These are phyloP conservation scores for Drosophila nikananu DNA, from an alignment of 1,140 invertebrate genomes.

Conservation along the genomic window DNA sequence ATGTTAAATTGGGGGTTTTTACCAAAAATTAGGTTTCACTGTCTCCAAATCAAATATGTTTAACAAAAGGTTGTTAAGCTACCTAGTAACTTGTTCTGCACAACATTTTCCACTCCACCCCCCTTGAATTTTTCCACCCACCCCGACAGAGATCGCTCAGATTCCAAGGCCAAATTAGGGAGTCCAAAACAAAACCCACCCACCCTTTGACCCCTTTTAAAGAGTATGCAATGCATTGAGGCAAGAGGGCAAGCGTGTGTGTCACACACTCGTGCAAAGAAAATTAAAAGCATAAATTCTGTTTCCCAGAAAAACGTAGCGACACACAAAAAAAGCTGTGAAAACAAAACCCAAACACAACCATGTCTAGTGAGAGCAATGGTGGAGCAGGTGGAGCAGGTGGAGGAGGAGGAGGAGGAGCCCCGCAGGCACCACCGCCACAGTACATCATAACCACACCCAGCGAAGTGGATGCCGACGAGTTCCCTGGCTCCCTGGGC, in stretches of 20 bases:
- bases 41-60: neutral
- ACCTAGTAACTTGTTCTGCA: neutral
- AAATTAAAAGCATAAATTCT: conserved; percentile 49
- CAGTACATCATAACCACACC: conserved; percentile 84
- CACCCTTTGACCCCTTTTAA: neutral
- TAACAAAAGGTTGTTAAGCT: neutral
- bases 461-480: conserved; percentile 80
- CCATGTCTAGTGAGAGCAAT: conserved; percentile 50
- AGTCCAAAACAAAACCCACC: neutral
- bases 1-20: neutral
- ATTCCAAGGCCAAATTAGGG: neutral
- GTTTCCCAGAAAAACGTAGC: conserved; percentile 39
- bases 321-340: neutral
- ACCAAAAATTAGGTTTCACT: neutral
- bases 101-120: neutral
- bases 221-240: conserved; percentile 41
- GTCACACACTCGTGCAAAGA: conserved; percentile 4
- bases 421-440: conserved; percentile 58
- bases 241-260: conserved; percentile 23
- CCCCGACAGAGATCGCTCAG: neutral
- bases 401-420: neutral
- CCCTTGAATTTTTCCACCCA: neutral
- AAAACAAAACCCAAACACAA: neutral
- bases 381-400: neutral
- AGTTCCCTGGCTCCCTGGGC: conserved; percentile 69